Conservation (phyloP, 2,113 vertebrate genomes). For the Himantopus leucocephalus region DNA sequence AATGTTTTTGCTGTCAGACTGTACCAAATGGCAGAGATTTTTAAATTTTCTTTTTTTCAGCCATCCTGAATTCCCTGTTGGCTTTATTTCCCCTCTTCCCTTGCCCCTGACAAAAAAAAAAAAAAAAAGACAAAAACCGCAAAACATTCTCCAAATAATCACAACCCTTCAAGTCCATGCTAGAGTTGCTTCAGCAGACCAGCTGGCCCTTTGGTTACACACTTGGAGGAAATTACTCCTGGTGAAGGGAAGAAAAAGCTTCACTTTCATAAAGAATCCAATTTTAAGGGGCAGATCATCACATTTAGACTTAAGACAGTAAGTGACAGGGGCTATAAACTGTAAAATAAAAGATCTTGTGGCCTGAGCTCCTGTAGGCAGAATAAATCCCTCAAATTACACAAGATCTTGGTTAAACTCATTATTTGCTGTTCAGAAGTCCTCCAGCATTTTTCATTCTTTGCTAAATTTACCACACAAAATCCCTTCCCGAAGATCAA, state of each 20-base stretch:
- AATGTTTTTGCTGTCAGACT: background rate
- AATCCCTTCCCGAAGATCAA: constrained; percentile 64
- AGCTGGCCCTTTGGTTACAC: background rate
- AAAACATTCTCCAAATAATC: background rate
- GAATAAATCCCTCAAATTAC: constrained; percentile 60
- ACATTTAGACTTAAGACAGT: background rate
- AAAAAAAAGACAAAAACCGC: background rate
- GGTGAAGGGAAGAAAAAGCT: background rate
- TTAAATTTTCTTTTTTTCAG: background rate
- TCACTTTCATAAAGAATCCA: background rate
- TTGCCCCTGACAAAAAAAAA: background rate
- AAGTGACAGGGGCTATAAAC: constrained; percentile 31
- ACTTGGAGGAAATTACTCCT: background rate
- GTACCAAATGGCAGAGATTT: background rate
- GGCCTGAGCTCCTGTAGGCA: background rate
- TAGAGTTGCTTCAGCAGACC: background rate
- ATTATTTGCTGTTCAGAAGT: constrained; percentile 64
- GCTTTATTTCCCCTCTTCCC: background rate
- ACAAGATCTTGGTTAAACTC: constrained; percentile 58
- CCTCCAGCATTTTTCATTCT: constrained; percentile 54
- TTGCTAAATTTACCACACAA: constrained; percentile 70
- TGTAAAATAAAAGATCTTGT: constrained; percentile 48
- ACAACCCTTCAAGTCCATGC: background rate
- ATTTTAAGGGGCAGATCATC: background rate
- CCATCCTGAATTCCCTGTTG: background rate